phyloP scores from a whole-genome alignment of 2,888 invertebrate genomes.

The Phytoseiulus persimilis region DNA sequence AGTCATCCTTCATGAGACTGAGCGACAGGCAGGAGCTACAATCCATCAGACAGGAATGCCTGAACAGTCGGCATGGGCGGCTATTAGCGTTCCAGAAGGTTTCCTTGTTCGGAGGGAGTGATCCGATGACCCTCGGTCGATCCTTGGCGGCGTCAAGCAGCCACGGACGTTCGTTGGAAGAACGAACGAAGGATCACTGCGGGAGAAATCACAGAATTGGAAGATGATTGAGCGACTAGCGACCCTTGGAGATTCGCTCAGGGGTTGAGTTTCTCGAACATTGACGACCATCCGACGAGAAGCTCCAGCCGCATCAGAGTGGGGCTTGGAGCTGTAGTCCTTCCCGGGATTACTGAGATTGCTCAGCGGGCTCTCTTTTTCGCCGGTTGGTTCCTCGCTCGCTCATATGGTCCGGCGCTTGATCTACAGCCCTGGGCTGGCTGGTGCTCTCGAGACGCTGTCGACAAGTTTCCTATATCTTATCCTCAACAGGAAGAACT shows the following conservation, averaged over 20 bases:
- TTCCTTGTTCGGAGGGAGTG: neutral
- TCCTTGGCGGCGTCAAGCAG: neutral
- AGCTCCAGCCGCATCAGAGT: neutral
- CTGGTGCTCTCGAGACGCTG: neutral
- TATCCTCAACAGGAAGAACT: neutral
- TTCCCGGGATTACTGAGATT: neutral
- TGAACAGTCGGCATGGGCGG: neutral
- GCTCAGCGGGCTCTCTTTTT: neutral
- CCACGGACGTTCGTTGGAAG: no score
- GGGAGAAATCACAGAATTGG: neutral
- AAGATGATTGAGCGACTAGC: neutral
- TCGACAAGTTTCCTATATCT: neutral
- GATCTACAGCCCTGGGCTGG: neutral
- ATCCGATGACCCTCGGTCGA: neutral
- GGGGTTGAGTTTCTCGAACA: neutral
- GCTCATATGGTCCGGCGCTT: neutral
- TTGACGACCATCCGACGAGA: no score
- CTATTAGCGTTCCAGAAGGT: neutral
- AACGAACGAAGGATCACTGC: no score
- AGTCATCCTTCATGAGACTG: neutral
- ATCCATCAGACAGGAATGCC: neutral
- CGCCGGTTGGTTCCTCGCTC: neutral
- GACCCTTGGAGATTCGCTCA: neutral
- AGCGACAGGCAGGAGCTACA: neutral
- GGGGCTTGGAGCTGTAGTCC: neutral